phyloP scores from a whole-genome alignment of 2,888 invertebrate genomes.

The Ramazzottius varieornatus region DNA sequence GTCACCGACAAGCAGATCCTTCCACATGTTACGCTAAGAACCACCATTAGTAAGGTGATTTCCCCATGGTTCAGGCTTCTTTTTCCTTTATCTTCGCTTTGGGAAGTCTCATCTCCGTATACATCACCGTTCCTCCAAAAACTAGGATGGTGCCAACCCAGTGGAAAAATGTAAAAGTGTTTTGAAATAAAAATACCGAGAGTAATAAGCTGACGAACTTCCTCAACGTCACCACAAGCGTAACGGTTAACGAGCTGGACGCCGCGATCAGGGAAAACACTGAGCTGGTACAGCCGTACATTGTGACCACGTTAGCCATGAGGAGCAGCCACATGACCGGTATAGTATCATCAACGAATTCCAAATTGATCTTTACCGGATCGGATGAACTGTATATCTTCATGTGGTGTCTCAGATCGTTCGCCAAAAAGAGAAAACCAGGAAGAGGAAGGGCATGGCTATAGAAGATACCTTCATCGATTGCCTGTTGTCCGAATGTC shows the following conservation, averaged over 20 bases:
- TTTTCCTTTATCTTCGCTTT: not conserved
- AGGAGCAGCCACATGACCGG: slow-evolving; percentile 53
- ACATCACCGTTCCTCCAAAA: slow-evolving; percentile 70
- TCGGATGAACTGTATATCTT: slow-evolving; percentile 35
- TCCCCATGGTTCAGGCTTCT: not conserved
- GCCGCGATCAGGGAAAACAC: slow-evolving; percentile 81
- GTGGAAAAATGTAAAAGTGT: slow-evolving; percentile 67
- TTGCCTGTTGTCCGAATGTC: slow-evolving; percentile 8
- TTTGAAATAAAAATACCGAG: slow-evolving; percentile 75
- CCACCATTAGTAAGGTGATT: too few species aligned
- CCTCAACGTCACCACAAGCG: slow-evolving; percentile 71
- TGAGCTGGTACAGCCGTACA: slow-evolving; percentile 75
- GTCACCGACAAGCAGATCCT: too few species aligned
- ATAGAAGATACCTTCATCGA: slow-evolving; percentile 8
- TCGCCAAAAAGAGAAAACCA: slow-evolving; percentile 48
- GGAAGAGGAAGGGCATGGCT: slow-evolving; percentile 61
- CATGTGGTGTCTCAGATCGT: slow-evolving; percentile 49
- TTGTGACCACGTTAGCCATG: slow-evolving; percentile 53
- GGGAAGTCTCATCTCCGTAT: slow-evolving; percentile 36
- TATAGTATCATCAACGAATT: slow-evolving; percentile 28
- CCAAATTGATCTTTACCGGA: slow-evolving; percentile 11
- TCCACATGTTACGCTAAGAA: too few species aligned
- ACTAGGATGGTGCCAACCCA: slow-evolving; percentile 71
- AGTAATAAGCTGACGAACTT: slow-evolving; percentile 85
- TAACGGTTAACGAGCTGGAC: slow-evolving; percentile 74